Evolutionary conservation across 2,888 invertebrate genomes (phyloP).

Genomic region (Drosophila infuscata): DNA sequence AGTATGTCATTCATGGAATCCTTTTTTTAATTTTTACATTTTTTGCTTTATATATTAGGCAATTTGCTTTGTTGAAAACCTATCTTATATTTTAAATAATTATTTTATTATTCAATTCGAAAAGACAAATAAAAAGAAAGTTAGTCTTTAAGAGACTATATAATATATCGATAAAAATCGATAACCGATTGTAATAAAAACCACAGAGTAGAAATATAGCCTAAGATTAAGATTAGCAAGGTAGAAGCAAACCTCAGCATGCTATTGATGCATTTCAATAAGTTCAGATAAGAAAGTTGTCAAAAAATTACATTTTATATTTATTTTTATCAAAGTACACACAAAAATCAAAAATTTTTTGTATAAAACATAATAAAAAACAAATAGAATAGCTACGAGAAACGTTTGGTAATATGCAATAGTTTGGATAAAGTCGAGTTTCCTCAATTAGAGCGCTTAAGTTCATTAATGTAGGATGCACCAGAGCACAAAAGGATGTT

Average conservation of each 20-base stretch:
- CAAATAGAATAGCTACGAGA: neutral
- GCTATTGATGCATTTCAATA: neutral
- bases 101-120: neutral
- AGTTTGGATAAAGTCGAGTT: neutral
- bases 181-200: neutral
- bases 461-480: neutral
- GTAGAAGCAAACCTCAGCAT: neutral
- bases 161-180: neutral
- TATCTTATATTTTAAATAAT: neutral
- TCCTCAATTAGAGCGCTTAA: neutral
- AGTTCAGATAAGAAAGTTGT: neutral
- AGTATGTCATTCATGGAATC: neutral
- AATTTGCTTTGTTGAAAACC: neutral
- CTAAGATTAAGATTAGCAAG: neutral
- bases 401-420: neutral
- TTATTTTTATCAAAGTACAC: neutral
- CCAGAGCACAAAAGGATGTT: neutral
- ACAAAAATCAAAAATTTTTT: neutral
- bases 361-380: neutral
- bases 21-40: neutral
- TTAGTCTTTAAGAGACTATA: neutral
- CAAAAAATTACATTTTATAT: neutral
- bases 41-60: too few relatives aligned
- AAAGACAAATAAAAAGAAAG: neutral
- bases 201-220: neutral